These are phyloP conservation scores for Sebastiscus tertius DNA, from an alignment of 2,797 vertebrate species.

Conservation along the genomic window DNA sequence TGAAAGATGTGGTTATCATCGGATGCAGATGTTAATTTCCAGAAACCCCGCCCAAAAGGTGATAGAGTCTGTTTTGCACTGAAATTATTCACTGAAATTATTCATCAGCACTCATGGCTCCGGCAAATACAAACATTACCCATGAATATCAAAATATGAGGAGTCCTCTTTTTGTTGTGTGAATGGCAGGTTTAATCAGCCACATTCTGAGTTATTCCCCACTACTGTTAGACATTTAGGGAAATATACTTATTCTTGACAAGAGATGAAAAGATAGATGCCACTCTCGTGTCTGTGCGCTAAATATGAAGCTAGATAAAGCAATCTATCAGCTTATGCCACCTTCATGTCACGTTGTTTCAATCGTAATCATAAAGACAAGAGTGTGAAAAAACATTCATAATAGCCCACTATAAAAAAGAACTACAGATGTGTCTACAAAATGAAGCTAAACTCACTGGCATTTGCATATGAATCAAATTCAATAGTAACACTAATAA, in stretches of 20 bases:
- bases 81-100: slow-evolving; percentile 26
- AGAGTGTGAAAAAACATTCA: neutral
- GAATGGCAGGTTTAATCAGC: slow-evolving; percentile 4
- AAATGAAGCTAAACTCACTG: neutral
- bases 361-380: neutral
- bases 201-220: neutral
- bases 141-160: slow-evolving; percentile 9
- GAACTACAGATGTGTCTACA: neutral
- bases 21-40: slow-evolving; percentile 40
- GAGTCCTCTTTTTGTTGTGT: neutral
- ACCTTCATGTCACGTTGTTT: neutral
- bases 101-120: slow-evolving; percentile 13
- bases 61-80: slow-evolving; percentile 16
- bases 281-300: neutral
- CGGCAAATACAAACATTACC: neutral
- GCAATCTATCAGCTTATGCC: neutral
- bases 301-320: neutral
- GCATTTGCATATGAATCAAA: neutral
- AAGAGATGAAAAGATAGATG: neutral
- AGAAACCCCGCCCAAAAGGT: slow-evolving; percentile 38
- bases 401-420: neutral
- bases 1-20: slow-evolving; percentile 42
- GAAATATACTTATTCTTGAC: neutral
- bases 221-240: neutral
- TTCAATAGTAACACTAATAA: neutral